Base-by-base conservation (phyloP, 2,797 vertebrate genomes). In the Corythornis leucogaster region DNA sequence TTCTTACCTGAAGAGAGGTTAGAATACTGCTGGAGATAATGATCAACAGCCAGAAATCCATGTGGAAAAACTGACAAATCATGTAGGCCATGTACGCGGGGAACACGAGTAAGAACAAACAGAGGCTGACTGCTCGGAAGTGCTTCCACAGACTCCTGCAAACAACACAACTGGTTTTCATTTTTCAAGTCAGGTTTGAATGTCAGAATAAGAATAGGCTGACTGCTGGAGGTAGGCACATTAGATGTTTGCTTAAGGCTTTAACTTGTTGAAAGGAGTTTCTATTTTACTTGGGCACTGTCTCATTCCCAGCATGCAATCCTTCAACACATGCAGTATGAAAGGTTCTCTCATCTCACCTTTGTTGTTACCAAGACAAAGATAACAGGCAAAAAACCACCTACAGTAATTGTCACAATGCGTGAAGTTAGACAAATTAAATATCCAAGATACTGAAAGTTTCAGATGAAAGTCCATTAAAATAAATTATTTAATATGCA, bases 41-140 rank as follows among this genome's bases (percentile, higher is more conserved):
- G 95, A 99, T 99, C 89, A 99, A 98, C 66, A 99, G 98, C 99
- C 99, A 99, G 97, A 99, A 99, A 96, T 99, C 99, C 99, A 99
- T 99, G 97, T 99, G 99, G 98, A 99, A 99, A 97, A 99, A 99
- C 85, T 99, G 99, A 97, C 99, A 99, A 93, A 99, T 99, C 99
- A 99, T 99, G 91, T 99, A 99, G 79, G 99, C 99, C 99, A 99
- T 99, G 90, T 99, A 99, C 2, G 99, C 98, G 0, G 99, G 99
- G 95, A 99, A 99, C 83, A 99, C 98, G 6, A 99, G 98, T 61
- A 99, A 94, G 97, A 99, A 99, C 45, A 98, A 97, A 92, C 99
- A 99, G 62, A 99, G 98, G 95, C 99, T 99, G 95, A 99, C 99
- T 0, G 99, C 99, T 93, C 99, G 97, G 95, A 99, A 99, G 97